These are phyloP conservation scores for Conopomorpha cramerella DNA, from an alignment of 1,140 invertebrate genomes.

Conservation along the genomic window DNA sequence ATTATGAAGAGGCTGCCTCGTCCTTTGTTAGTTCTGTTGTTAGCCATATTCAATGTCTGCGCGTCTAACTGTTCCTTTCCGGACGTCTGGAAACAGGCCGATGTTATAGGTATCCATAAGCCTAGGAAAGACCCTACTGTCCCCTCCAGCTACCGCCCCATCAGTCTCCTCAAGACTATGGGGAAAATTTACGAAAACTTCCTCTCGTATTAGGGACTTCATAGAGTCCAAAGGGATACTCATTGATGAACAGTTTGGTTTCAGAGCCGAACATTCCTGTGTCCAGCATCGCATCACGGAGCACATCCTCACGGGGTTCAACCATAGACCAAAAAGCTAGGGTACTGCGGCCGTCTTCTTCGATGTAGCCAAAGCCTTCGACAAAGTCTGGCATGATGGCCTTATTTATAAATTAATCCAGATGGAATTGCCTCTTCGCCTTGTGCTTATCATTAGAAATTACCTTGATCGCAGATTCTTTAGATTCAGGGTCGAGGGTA, in stretches of 20 bases:
- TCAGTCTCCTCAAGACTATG: conserved; percentile 21
- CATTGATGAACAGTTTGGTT: conserved; percentile 32
- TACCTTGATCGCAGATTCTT: neutral
- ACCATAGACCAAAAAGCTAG: neutral
- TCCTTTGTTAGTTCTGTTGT: conserved; percentile 60
- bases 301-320: neutral
- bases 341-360: neutral
- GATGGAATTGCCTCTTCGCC: neutral
- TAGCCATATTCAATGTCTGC: conserved; percentile 64
- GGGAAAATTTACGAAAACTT: conserved; percentile 27
- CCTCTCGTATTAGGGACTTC: conserved; percentile 7
- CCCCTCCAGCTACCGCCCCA: conserved; percentile 19
- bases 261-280: conserved; percentile 23
- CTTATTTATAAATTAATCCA: neutral
- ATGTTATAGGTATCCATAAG: conserved; percentile 27
- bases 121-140: conserved; percentile 17
- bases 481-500: neutral
- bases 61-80: conserved; percentile 27
- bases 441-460: neutral
- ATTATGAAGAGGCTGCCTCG: conserved; percentile 48
- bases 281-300: conserved; percentile 7
- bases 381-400: neutral
- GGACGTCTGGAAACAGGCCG: conserved; percentile 20
- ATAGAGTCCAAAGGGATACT: conserved; percentile 9
- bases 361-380: conserved; percentile 1